These are phyloP conservation scores for Drosophila persimilis DNA, from an alignment of 1,140 invertebrate genomes.

Conservation along the genomic window DNA sequence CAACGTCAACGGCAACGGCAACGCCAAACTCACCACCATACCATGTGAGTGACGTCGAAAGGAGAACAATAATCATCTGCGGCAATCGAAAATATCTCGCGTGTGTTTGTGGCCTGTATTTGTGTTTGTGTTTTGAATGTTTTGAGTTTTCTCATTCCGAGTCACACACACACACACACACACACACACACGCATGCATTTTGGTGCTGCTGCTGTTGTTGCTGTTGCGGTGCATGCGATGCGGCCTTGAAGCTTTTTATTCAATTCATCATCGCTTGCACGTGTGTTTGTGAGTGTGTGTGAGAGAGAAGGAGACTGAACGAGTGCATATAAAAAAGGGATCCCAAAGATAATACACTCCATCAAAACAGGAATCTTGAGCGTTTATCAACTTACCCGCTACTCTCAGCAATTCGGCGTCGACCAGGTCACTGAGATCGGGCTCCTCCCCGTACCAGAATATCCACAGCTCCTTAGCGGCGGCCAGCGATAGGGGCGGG, in stretches of 20 bases:
- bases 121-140: slow-evolving; percentile 37
- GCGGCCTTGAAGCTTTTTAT: slow-evolving; percentile 51
- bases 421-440: slow-evolving; percentile 92
- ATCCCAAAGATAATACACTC: not conserved
- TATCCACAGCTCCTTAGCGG: slow-evolving; percentile 98
- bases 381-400: slow-evolving; percentile 86
- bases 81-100: slow-evolving; percentile 54
- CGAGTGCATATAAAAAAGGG: not conserved
- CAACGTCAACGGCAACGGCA: too few species aligned
- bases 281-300: slow-evolving; percentile 16
- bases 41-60: slow-evolving; percentile 53
- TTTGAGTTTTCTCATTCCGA: slow-evolving; percentile 46
- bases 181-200: slow-evolving; percentile 23
- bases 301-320: slow-evolving; percentile 1
- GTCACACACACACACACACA: slow-evolving; percentile 13
- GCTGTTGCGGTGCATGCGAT: slow-evolving; percentile 43
- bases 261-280: slow-evolving; percentile 33
- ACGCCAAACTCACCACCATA: slow-evolving; percentile 2
- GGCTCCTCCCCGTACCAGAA: slow-evolving; percentile 99
- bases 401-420: slow-evolving; percentile 89
- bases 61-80: slow-evolving; percentile 41
- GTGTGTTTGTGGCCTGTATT: slow-evolving; percentile 41
- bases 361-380: not conserved
- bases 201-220: not conserved
- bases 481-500: slow-evolving; percentile 89